A percentile compares a stretch with the other conserved stretches of the same genome.
phyloP scores from a whole-genome alignment of 1,140 invertebrate species.

The Zaprionus davidi region DNA sequence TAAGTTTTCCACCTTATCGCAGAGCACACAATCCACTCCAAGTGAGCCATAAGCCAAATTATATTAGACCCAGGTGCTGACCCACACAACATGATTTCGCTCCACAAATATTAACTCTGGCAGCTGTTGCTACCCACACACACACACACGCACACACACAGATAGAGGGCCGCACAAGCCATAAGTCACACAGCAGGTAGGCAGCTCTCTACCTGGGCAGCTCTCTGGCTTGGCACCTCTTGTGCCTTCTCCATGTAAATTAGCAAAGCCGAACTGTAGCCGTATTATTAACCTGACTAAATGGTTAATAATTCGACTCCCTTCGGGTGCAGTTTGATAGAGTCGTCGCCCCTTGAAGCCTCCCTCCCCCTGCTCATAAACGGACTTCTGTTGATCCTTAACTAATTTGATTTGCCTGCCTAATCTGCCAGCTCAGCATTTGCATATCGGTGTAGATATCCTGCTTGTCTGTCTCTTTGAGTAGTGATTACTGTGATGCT shows the following conservation, averaged over 20 bases:
- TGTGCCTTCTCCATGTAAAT: neutral
- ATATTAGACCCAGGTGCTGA: conserved; percentile 49
- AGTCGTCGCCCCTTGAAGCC: neutral
- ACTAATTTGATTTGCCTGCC: conserved; percentile 37
- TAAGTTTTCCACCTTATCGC: neutral
- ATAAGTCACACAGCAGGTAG: conserved; percentile 6
- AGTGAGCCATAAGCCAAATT: conserved; percentile 56
- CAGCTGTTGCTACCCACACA: conserved; percentile 14
- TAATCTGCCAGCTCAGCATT: neutral
- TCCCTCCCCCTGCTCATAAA: neutral
- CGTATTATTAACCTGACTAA: conserved; percentile 1
- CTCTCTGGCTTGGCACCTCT: neutral
- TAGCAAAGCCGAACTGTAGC: conserved; percentile 2
- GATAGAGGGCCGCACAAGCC: neutral
- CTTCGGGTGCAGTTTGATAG: neutral
- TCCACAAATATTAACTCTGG: conserved; percentile 65
- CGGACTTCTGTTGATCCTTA: conserved; percentile 19
- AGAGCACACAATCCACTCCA: conserved; percentile 5
- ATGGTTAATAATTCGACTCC: neutral
- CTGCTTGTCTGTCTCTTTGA: neutral
- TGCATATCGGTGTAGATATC: neutral
- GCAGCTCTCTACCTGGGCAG: neutral
- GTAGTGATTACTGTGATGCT: neutral
- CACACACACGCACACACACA: conserved; percentile 9
- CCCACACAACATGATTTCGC: conserved; percentile 51